Evolutionary conservation across 2,113 vertebrate species (phyloP).

Genomic region (Gallinago jamesoni): DNA sequence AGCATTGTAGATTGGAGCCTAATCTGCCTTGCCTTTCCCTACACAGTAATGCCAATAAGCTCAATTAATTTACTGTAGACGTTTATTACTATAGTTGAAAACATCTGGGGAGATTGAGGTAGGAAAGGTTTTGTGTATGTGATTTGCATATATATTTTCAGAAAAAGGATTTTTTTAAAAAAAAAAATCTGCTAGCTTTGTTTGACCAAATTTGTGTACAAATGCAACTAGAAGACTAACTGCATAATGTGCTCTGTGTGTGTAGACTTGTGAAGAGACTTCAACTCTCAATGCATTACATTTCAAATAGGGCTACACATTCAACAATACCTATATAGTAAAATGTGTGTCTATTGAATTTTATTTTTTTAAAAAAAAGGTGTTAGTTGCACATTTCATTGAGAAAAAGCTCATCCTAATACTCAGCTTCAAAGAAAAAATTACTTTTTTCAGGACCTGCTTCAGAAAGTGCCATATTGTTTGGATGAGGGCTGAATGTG

Average conservation of each 20-base stretch:
- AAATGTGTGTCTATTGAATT: background rate
- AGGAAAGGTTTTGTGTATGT: background rate
- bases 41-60: background rate
- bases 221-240: background rate
- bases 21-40: background rate
- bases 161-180: background rate
- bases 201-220: background rate
- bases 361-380: background rate
- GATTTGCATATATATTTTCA: background rate
- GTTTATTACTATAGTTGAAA: background rate
- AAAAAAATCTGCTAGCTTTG: background rate
- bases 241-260: background rate
- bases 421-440: background rate
- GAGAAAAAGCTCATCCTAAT: background rate
- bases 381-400: background rate
- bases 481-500: background rate
- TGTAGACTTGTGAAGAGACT: background rate
- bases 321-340: background rate
- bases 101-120: background rate
- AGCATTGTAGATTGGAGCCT: background rate
- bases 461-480: background rate
- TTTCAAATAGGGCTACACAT: background rate
- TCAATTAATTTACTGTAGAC: background rate
- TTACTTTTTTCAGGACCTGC: background rate
- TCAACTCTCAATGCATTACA: fast-evolving